These are phyloP conservation scores for Etia nguti DNA, from an alignment of 2,113 vertebrate species.

Conservation along the genomic window DNA sequence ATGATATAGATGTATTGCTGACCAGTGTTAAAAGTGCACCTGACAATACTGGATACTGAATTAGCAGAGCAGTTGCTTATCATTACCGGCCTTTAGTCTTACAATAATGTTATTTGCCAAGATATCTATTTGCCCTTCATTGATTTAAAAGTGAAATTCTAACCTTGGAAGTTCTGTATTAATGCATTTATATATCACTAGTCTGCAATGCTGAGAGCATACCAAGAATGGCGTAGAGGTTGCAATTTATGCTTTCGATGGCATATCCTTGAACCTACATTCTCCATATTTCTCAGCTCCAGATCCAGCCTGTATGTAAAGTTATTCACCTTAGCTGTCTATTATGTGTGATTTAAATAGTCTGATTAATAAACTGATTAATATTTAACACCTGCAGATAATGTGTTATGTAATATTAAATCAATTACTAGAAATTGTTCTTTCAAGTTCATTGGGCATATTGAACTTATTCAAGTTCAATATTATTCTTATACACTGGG, in stretches of 20 bases:
- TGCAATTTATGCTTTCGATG: neutral
- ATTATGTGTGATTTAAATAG: neutral
- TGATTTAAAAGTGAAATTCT: neutral
- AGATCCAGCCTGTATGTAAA: neutral
- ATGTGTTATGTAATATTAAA: neutral
- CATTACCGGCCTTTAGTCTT: neutral
- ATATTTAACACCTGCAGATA: neutral
- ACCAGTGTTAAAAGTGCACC: neutral
- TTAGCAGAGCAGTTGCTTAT: neutral
- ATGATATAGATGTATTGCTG: neutral
- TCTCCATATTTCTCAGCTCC: neutral
- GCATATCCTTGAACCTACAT: neutral
- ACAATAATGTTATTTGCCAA: neutral
- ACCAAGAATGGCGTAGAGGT: neutral
- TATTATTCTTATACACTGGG: too few species aligned
- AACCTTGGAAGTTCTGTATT: neutral
- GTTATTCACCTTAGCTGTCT: neutral
- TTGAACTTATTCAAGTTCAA: too few species aligned
- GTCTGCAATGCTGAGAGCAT: neutral
- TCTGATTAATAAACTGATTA: neutral
- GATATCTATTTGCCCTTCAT: neutral
- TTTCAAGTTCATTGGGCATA: neutral
- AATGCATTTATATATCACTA: neutral
- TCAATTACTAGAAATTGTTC: neutral
- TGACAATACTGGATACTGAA: neutral